Evolutionary conservation across 1,140 invertebrate genomes (phyloP).

Genomic region (Drosophila leontia): DNA sequence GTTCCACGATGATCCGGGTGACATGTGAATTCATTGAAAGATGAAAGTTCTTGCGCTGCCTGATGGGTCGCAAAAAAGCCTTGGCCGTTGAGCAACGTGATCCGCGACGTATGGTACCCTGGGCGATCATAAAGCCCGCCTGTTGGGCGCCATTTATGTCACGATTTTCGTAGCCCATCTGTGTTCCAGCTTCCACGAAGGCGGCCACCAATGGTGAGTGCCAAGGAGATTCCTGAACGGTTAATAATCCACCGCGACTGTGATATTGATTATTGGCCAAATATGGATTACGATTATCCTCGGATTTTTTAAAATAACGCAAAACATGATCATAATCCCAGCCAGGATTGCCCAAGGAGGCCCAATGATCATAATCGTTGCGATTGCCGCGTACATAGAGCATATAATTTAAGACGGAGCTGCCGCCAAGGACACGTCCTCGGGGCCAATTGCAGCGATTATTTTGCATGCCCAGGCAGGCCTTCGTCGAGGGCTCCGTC

Average conservation of each 20-base stretch:
- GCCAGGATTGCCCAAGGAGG: conserved; percentile 92
- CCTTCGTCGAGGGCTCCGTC: conserved; percentile 93
- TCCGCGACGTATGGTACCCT: conserved; percentile 94
- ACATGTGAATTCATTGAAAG: conserved; percentile 91
- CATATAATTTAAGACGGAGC: conserved; percentile 97
- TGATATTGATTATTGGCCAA: conserved; percentile 90
- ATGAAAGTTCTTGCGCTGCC: conserved; percentile 92
- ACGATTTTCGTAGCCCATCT: conserved; percentile 94
- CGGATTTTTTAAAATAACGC: conserved; percentile 95
- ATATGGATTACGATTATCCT: conserved; percentile 94
- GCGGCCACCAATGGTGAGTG: conserved; percentile 91
- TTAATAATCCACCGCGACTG: conserved; percentile 90
- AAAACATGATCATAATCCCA: conserved; percentile 96
- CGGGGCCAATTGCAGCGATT: conserved; percentile 93
- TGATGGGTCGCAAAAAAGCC: conserved; percentile 93
- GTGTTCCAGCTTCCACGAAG: conserved; percentile 93
- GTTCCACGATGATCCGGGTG: conserved; percentile 90
- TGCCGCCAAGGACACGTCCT: conserved; percentile 95
- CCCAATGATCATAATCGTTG: conserved; percentile 96
- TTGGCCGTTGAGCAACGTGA: conserved; percentile 95
- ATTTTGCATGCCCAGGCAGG: conserved; percentile 91
- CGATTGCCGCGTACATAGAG: conserved; percentile 93
- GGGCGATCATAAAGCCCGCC: conserved; percentile 94
- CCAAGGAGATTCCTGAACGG: conserved; percentile 94
- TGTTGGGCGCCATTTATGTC: conserved; percentile 94